These are phyloP conservation scores for Peromyscus leucopus DNA, from an alignment of 2,113 vertebrate species.

Conservation along the genomic window DNA sequence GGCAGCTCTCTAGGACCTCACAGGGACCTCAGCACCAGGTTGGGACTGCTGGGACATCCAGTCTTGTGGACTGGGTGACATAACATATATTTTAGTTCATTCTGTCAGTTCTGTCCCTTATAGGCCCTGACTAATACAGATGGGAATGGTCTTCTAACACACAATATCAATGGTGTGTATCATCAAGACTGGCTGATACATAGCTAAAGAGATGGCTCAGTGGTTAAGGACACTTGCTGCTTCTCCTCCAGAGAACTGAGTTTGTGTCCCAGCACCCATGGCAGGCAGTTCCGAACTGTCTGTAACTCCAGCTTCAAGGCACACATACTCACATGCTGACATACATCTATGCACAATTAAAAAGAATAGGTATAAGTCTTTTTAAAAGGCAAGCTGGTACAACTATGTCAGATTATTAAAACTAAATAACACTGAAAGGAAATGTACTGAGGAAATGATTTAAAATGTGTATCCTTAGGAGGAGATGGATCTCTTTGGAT, in stretches of 20 bases:
- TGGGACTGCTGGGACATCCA: not conserved
- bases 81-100: not conserved
- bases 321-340: not conserved
- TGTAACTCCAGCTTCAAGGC: not conserved
- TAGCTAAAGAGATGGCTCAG: not conserved
- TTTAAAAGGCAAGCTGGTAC: not conserved
- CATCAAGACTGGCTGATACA: not conserved
- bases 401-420: not conserved
- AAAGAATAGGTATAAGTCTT: not conserved
- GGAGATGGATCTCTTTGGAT: not conserved
- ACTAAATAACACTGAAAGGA: not conserved
- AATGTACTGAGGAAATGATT: not conserved
- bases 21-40: not conserved
- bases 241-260: not conserved
- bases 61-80: not conserved
- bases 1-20: not conserved
- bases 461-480: not conserved
- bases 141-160: not conserved
- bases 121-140: not conserved
- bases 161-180: too few relatives aligned
- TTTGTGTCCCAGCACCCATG: not conserved
- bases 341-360: not conserved
- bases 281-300: not conserved
- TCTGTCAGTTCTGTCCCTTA: not conserved
- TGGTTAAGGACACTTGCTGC: not conserved